Evolutionary conservation across 2,888 invertebrate genomes (phyloP).

Genomic region (Ethmia dodecea): DNA sequence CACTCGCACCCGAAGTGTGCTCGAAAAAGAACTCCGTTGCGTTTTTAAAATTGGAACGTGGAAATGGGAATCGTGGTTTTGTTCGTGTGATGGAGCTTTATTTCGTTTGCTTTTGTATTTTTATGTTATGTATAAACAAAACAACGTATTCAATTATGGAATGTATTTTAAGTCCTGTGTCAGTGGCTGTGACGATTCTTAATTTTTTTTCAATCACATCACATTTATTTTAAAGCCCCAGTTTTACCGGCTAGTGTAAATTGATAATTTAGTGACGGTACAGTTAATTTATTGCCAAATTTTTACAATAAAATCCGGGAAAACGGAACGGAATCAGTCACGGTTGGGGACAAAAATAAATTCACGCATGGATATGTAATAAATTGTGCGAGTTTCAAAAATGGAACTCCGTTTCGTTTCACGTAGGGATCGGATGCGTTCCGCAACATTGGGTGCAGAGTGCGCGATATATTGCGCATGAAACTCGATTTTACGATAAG

Average conservation of each 20-base stretch:
- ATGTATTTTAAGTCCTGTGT: no score
- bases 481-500: conserved; percentile 32
- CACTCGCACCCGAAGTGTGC: conserved; percentile 11
- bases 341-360: conserved; percentile 45
- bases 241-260: conserved; percentile 9
- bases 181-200: no score
- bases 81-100: no score
- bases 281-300: conserved; percentile 14
- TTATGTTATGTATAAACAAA: no score
- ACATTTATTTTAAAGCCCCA: neutral
- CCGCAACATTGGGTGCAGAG: conserved; percentile 59
- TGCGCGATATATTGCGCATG: conserved; percentile 59
- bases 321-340: conserved; percentile 29
- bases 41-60: conserved; percentile 11
- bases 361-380: conserved; percentile 46
- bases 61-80: no score
- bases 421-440: conserved; percentile 53
- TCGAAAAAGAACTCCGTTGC: conserved; percentile 27
- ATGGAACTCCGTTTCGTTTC: conserved; percentile 38
- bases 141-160: no score
- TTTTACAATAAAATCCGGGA: conserved; percentile 26
- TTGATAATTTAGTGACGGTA: conserved; percentile 12
- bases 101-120: no score
- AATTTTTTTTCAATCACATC: no score
- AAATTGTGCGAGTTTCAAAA: conserved; percentile 63